Base-by-base conservation (phyloP, 2,113 vertebrate genomes). In the Lepus americanus region DNA sequence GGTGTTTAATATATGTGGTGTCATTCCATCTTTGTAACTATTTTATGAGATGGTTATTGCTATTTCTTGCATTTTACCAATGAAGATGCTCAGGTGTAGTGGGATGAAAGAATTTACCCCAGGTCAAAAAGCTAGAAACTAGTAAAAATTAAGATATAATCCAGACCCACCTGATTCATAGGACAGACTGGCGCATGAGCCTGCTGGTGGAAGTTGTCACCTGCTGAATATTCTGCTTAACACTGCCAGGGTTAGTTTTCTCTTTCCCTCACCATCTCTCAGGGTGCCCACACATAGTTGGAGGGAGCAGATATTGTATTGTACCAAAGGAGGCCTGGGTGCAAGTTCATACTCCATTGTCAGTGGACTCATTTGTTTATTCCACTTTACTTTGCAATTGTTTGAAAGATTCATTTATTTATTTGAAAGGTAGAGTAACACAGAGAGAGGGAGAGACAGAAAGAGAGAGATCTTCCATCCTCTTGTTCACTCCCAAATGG, bases 381-480 rank as follows among this genome's bases (percentile, higher is more conserved):
- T 73, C 49, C 36, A 63, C 49, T 96, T 96, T 61, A 9, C 77
- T 90, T 90, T 90, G 85, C 10, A 78, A 78, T 12, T n/a, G 23
- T 78, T 78, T 74, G 4, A 14, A 51, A n/a, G 0, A n/a, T 14
- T 73, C 6, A 44, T 44, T 44, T 44, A 44, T 44, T 44, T 44
- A 44, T 44, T 44, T 44, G 44, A 44, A 44, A 44, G 44, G 44
- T 7, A 44, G 44, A 7, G 44, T 44, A 7, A 44, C 44, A 44
- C 44, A 44, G 44, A 44, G 44, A 44, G 7, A 44, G 44, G 44
- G 44, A 44, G 44, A 44, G 44, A 44, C 44, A 44, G 44, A 44
- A 44, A 44, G 44, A 44, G 44, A 44, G 44, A 44, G 44, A 44
- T 44, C 44, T 44, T 44, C 44, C 44, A 44, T 44, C 44, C 44